phyloP scores from a whole-genome alignment of 2,797 vertebrate species.

The Phataginus tricuspis region DNA sequence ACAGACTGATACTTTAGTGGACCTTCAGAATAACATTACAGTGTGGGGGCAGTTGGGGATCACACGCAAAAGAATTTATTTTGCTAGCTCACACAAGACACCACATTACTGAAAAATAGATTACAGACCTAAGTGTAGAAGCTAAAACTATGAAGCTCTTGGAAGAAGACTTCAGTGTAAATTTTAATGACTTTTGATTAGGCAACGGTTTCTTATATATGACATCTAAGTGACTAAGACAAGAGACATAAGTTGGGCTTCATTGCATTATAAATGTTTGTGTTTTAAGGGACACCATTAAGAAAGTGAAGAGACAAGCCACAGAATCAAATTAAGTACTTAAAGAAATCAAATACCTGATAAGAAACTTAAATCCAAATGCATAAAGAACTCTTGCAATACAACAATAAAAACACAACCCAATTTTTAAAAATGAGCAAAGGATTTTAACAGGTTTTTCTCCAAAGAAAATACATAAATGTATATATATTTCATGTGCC shows the following conservation, averaged over 20 bases:
- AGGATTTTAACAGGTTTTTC: neutral
- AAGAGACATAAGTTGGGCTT: neutral
- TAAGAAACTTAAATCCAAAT: neutral
- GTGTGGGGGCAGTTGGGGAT: neutral
- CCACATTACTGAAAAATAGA: neutral
- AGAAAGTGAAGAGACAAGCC: neutral
- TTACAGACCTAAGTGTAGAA: neutral
- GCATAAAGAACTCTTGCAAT: neutral
- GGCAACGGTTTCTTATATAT: neutral
- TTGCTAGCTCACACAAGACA: accelerated
- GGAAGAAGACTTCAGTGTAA: neutral
- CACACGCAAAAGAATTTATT: neutral
- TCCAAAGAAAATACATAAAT: neutral
- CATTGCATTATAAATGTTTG: neutral
- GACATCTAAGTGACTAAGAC: neutral
- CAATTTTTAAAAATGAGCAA: neutral
- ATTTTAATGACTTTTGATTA: neutral
- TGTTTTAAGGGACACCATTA: neutral
- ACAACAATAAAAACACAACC: neutral
- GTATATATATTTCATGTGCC: too few species aligned
- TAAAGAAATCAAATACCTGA: neutral
- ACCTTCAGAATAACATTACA: neutral
- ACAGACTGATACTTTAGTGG: neutral
- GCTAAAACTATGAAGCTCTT: neutral
- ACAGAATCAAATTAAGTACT: neutral